These are phyloP conservation scores for Apocrypta bakeri DNA, from an alignment of 1,140 invertebrate genomes.

Conservation along the genomic window DNA sequence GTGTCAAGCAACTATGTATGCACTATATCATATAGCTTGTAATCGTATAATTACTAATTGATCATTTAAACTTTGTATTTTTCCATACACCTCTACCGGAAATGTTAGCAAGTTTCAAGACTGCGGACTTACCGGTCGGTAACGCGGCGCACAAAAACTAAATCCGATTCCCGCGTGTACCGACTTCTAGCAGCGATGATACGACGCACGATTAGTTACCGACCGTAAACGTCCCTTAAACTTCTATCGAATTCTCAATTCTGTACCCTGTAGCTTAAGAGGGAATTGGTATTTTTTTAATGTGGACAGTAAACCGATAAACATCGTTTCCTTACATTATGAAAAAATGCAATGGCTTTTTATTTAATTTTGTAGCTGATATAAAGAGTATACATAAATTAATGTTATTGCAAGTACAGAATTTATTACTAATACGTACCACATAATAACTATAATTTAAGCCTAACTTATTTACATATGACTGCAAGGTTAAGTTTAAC, in stretches of 20 bases:
- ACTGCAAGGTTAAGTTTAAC: conserved; percentile 39
- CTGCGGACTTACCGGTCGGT: not conserved
- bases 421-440: conserved; percentile 4
- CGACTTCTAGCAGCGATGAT: not conserved
- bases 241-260: not conserved
- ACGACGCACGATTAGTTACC: not conserved
- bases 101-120: not conserved
- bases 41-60: too few species aligned
- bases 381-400: conserved; percentile 46
- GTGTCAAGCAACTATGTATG: too few species aligned
- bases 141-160: not conserved
- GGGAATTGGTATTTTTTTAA: not conserved
- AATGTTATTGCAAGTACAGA: not conserved
- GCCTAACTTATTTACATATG: conserved; percentile 46
- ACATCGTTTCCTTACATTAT: not conserved
- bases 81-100: not conserved
- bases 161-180: not conserved
- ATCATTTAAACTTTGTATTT: too few species aligned
- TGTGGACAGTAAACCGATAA: too few species aligned
- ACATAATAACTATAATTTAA: conserved; percentile 25
- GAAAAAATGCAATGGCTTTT: conserved; percentile 31
- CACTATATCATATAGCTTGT: too few species aligned
- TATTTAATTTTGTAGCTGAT: conserved; percentile 14
- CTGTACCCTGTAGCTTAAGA: too few species aligned
- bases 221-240: not conserved